A percentile compares a stretch with the other conserved stretches of the same genome.
Evolutionary conservation across 1,140 invertebrate genomes (phyloP).

Genomic region (Drosophila nannoptera): DNA sequence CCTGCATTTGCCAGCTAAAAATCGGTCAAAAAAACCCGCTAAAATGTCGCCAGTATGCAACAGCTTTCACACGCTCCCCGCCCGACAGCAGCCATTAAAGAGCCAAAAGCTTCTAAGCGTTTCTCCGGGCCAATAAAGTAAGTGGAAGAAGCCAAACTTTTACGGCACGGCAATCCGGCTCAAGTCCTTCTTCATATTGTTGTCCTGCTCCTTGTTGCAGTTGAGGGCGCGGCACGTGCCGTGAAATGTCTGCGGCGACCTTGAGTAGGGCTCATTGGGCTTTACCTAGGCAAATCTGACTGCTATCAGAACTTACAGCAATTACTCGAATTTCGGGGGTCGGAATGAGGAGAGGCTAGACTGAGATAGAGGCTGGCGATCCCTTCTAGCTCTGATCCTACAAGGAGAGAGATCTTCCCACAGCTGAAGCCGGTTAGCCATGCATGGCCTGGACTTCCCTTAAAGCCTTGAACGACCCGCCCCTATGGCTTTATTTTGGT

Average conservation of each 20-base stretch:
- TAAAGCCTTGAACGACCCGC: neutral
- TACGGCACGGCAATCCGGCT: constrained; percentile 66
- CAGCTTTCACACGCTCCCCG: constrained; percentile 45
- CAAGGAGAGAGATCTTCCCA: too few species aligned
- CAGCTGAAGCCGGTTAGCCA: too few species aligned
- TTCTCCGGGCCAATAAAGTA: constrained; percentile 41
- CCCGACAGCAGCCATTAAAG: constrained; percentile 39
- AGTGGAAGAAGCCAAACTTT: constrained; percentile 47
- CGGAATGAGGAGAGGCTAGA: too few species aligned
- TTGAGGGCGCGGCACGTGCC: constrained; percentile 4
- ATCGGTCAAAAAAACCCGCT: constrained; percentile 15
- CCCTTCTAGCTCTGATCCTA: too few species aligned
- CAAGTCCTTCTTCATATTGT: constrained; percentile 9
- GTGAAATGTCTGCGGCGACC: constrained; percentile 20
- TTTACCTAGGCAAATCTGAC: constrained; percentile 16
- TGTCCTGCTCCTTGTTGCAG: constrained; percentile 5
- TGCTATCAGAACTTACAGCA: constrained; percentile 61
- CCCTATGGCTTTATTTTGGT: constrained; percentile 46
- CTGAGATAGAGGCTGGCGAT: too few species aligned
- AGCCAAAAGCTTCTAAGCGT: constrained; percentile 30
- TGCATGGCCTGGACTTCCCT: too few species aligned
- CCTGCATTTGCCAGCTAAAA: constrained; percentile 66
- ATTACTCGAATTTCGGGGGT: constrained; percentile 23
- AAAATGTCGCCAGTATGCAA: constrained; percentile 19
- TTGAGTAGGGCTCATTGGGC: constrained; percentile 21